Conservation (phyloP, 1,140 invertebrate species). For the Mizuhopecten yessoensis region DNA sequence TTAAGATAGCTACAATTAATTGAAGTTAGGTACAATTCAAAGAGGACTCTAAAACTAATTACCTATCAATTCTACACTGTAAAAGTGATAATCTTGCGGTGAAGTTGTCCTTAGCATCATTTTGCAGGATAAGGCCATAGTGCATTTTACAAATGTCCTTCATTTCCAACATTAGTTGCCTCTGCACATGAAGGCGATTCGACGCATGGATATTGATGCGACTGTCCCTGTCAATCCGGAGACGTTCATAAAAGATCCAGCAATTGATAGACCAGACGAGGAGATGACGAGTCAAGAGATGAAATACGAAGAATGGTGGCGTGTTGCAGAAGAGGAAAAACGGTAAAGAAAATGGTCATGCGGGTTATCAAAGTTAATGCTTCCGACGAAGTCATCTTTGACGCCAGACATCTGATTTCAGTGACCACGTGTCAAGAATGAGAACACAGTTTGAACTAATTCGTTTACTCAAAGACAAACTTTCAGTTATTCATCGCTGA, state of each 20-base stretch:
- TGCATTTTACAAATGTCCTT: conserved; percentile 48
- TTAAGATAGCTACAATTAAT: too few relatives aligned
- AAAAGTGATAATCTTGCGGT: conserved; percentile 49
- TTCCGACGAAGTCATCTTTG: background rate
- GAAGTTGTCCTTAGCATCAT: conserved; percentile 51
- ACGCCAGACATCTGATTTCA: conserved; percentile 42
- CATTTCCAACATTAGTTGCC: conserved; percentile 55
- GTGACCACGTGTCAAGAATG: conserved; percentile 51
- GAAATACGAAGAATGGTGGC: conserved; percentile 58
- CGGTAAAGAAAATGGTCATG: conserved; percentile 56
- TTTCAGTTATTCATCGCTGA: conserved; percentile 57
- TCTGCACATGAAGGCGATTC: conserved; percentile 56
- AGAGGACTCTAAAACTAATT: conserved; percentile 46
- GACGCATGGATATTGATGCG: background rate
- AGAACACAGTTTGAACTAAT: conserved; percentile 57
- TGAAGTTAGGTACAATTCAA: too few relatives aligned
- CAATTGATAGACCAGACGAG: conserved; percentile 41
- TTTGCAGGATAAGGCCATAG: conserved; percentile 51
- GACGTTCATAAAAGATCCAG: background rate
- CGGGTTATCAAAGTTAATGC: conserved; percentile 43
- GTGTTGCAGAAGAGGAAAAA: conserved; percentile 49
- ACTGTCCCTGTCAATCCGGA: conserved; percentile 59
- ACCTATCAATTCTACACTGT: conserved; percentile 49
- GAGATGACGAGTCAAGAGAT: conserved; percentile 41
- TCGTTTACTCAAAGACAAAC: conserved; percentile 56